phyloP scores from a whole-genome alignment of 92 coral and sea anemone genomes.

The Heliopora coerulea region DNA sequence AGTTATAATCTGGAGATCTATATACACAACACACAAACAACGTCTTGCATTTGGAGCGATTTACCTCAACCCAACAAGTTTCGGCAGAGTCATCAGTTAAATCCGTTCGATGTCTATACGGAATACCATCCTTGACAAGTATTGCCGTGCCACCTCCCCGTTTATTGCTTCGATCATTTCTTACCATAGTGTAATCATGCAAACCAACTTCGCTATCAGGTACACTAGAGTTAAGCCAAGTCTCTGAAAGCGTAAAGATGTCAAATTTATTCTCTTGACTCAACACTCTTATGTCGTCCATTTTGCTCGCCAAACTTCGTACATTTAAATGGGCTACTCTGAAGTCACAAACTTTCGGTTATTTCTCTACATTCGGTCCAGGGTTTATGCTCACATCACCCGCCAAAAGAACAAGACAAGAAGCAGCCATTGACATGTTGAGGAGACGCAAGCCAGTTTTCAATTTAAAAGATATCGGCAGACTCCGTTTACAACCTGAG shows the following conservation, averaged over 20 bases:
- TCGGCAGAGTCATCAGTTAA: conserved; percentile 29
- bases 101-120: conserved; percentile 43
- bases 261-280: conserved; percentile 40
- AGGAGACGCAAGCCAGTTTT: conserved; percentile 8
- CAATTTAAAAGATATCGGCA: conserved; percentile 29
- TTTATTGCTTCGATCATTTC: conserved; percentile 41
- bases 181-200: conserved; percentile 39
- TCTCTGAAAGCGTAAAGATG: conserved; percentile 51
- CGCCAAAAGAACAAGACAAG: conserved; percentile 25
- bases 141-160: conserved; percentile 55
- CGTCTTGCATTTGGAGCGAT: conserved; percentile 44
- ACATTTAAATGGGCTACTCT: conserved; percentile 50
- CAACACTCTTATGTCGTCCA: conserved; percentile 41
- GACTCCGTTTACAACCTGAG: not conserved
- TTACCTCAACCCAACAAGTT: conserved; percentile 49
- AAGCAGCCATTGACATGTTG: conserved; percentile 25
- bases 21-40: conserved; percentile 31
- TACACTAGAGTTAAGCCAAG: conserved; percentile 48
- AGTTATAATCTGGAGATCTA: conserved; percentile 38
- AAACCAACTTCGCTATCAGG: conserved; percentile 43
- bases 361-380: conserved; percentile 24
- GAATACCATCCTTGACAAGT: conserved; percentile 47
- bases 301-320: conserved; percentile 48
- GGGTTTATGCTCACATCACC: conserved; percentile 47
- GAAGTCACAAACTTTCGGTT: conserved; percentile 48